These are phyloP conservation scores for Chionoecetes opilio DNA, from an alignment of 1,140 invertebrate genomes.

Conservation along the genomic window DNA sequence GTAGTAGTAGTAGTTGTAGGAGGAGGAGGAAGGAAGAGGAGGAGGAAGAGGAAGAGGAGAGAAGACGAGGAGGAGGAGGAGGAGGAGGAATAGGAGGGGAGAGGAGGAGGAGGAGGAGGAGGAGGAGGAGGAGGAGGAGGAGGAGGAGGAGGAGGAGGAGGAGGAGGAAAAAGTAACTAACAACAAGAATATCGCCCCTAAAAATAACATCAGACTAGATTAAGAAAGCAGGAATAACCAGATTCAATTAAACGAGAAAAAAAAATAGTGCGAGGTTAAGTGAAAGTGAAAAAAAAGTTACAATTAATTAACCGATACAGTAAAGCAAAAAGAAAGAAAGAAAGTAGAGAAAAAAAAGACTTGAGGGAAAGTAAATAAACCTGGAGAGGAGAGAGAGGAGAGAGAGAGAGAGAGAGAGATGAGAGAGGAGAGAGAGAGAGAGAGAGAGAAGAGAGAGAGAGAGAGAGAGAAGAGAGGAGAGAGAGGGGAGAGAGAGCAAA, in stretches of 20 bases:
- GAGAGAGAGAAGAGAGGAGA: not conserved
- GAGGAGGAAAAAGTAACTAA: not conserved
- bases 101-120: not conserved
- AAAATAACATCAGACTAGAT: not conserved
- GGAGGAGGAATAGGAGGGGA: not conserved
- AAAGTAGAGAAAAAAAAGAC: not conserved
- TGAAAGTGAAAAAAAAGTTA: not conserved
- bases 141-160: not conserved
- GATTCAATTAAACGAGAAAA: not conserved
- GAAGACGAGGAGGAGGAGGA: not conserved
- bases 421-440: too few species aligned
- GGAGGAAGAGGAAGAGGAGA: too few species aligned
- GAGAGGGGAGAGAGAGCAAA: not conserved
- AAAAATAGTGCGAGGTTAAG: not conserved
- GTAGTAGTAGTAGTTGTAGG: too few species aligned
- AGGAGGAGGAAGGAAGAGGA: too few species aligned
- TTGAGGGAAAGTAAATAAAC: not conserved
- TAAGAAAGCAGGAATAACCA: not conserved
- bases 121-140: not conserved
- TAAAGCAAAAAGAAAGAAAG: not conserved
- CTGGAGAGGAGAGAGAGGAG: not conserved
- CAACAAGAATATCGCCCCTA: too few species aligned
- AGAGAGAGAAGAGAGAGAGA: too few species aligned
- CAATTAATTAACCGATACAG: not conserved
- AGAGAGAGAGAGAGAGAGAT: not conserved